A percentile compares a stretch with the other conserved stretches of the same genome.
Evolutionary conservation across 2,797 vertebrate species (phyloP).

Genomic region (Oreochromis mossambicus): DNA sequence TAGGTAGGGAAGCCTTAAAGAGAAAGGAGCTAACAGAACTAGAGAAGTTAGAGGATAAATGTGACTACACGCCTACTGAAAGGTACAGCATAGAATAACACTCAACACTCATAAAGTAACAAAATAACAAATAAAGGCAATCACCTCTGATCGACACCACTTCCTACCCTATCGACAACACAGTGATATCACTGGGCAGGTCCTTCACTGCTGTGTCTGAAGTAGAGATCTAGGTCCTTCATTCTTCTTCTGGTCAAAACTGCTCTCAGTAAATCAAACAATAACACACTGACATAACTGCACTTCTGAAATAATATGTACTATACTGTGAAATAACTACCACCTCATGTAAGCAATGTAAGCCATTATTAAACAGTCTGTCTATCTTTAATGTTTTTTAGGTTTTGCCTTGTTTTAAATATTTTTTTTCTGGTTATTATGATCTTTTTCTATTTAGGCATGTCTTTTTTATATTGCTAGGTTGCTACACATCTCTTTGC

Average conservation of each 20-base stretch:
- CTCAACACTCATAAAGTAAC: background rate
- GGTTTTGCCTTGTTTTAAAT: background rate
- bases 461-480: background rate
- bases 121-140: background rate
- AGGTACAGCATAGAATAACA: background rate
- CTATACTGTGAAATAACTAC: background rate
- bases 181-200: background rate
- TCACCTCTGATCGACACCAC: background rate
- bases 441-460: background rate
- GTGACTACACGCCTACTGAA: background rate
- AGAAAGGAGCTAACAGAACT: background rate
- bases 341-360: background rate
- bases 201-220: background rate
- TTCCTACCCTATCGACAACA: background rate
- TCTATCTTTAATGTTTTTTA: background rate
- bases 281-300: background rate
- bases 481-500: background rate
- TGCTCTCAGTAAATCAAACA: background rate
- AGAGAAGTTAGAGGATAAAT: background rate
- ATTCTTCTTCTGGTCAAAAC: background rate
- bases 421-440: background rate
- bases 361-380: background rate
- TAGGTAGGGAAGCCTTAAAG: background rate
- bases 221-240: background rate
- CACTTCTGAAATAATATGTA: background rate